Base-by-base conservation (phyloP, 2,888 invertebrate species). In the Gastrophysa polygoni region DNA sequence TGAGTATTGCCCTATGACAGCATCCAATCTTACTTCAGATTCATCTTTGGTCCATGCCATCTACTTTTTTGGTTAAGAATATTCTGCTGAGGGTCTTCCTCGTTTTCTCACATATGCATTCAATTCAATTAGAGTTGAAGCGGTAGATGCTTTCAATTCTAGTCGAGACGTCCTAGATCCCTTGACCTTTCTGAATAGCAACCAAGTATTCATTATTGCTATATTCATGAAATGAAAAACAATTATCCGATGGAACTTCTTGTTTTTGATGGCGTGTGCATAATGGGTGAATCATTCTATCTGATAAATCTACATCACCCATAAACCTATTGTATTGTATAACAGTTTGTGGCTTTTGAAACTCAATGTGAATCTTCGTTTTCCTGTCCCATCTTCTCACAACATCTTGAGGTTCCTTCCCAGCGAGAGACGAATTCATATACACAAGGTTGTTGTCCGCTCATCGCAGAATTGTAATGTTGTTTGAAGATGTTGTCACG, bases 381-480 rank as follows among this genome's bases (percentile, higher is more conserved):
- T 65, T 65, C 21, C 57, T 44, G 32, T 59, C 52, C 65, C 65
- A 65, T 55, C 59, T 62, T 32, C 55, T 3, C 7, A 55, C 56
- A 61, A 47, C 21, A 54, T 59, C 54, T 21, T 63, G 63, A 54
- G 64, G 47, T 2, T 61, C 49, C 47, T 57, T 59, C 3, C 65
- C 62, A 48, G 28, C 58, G 58, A 55, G 63, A 32, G 38, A 46
- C 21, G 63, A 60, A 60, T 61, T 64, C 58, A 64, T 64, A 54
- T 59, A 44, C 10, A 55, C 64, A 50, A 64, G 16, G 17, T 63
- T 66, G 21, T 63, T 66, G 28, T 66, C 63, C 16, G 49, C 47
- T 58, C 57, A 63, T 46, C 61, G 52, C 8, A 66, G 16, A 11
- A 55, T 48, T 57, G 61, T 59, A 20, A 66, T 60, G 46, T 66